Evolutionary conservation across 2,888 invertebrate species (phyloP), one percentile per base, ranked within the genome.

Genomic region (Leptopilina drosophilae): DNA sequence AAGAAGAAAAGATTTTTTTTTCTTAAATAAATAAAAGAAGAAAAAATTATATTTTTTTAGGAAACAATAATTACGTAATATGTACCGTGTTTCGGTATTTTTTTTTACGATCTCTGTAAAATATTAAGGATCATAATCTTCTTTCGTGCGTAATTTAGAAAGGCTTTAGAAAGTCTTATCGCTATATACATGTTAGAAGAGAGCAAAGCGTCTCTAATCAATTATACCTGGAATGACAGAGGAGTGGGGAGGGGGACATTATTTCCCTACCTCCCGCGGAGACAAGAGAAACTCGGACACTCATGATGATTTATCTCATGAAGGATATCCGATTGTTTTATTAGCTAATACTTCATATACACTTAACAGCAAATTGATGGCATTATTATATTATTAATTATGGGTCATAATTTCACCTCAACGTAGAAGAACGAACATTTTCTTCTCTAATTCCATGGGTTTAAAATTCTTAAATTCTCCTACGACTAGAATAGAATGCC

Each of bases 161-260:
- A 86, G 85, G 85, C 84, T 87, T 87, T 88, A 87, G 87, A 87
- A 87, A 87, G 87, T 87, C 82, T 81, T 81, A 78, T 85, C 77
- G 33, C 33, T 33, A 33, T 33, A 33, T 82, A 82, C 83, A 80
- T 4, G 77, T 82, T 77, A 80, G 82, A 80, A 84, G 81, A 83
- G 78, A 82, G 77, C 79, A 81, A 46, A 83, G 83, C 83, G 83
- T 84, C 83, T 85, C 84, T 84, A 86, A 86, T 87, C 86, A 83
- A 86, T 86, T 87, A 84, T 69, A 53, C 33, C 83, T 73, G 77
- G 66, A 59, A 33, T 49, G 46, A 76, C 15, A 40, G 64, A 64
- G 64, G 53, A 64, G 42, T 66, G 14, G 46, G 64, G 49, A 56
- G 42, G 66, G 66, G 65, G 77, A 64, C 49, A 77, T 80, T 64